These are phyloP conservation scores for Pycnonotus jocosus DNA, from an alignment of 2,113 vertebrate species.

Conservation along the genomic window DNA sequence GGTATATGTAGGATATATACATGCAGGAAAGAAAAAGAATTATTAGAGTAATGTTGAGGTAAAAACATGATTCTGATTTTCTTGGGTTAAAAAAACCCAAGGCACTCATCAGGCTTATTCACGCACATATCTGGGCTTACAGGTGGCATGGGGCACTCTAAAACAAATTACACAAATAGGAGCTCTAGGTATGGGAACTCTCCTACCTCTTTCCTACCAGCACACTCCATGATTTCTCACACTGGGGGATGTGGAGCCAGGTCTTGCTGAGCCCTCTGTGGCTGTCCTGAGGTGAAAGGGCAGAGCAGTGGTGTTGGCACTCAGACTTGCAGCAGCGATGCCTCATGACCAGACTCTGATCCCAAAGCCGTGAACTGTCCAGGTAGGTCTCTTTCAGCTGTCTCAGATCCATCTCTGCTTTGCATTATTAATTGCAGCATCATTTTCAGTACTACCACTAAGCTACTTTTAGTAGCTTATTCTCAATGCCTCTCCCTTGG, in stretches of 20 bases:
- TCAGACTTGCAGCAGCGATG: not conserved
- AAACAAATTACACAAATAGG: not conserved
- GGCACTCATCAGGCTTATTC: not conserved
- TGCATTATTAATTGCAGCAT: conserved; percentile 44
- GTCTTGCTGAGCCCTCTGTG: not conserved
- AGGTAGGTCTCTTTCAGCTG: not conserved
- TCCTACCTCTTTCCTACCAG: not conserved
- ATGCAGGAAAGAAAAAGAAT: not conserved
- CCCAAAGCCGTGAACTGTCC: not conserved
- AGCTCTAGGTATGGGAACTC: not conserved
- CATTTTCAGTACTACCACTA: not conserved
- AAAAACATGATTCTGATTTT: not conserved
- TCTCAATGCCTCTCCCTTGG: not conserved
- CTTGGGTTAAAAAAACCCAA: not conserved
- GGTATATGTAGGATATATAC: not conserved
- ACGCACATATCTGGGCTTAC: not conserved
- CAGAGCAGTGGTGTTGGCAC: not conserved
- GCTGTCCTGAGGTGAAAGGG: not conserved
- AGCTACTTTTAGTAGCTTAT: not conserved
- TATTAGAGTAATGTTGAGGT: not conserved
- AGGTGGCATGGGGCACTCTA: not conserved
- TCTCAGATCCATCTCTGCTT: not conserved
- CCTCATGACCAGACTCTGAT: not conserved
- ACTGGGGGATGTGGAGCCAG: not conserved
- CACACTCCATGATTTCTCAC: not conserved